Evolutionary conservation across 2,797 vertebrate species (phyloP), one percentile per base, ranked within the genome.

Genomic region (Sebastes glaucus): DNA sequence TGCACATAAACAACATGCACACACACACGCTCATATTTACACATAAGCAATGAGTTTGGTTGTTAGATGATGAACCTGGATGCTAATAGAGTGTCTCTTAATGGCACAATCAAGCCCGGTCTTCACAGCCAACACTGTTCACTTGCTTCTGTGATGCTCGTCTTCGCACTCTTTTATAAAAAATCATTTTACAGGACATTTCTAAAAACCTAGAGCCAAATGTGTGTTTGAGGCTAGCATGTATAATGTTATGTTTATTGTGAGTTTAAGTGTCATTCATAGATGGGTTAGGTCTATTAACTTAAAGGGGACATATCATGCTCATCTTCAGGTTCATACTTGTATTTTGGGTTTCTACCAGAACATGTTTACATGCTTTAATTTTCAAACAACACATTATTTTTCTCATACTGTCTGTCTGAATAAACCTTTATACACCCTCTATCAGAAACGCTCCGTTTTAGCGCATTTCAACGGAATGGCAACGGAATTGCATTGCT

Each of bases 1-100:
- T 81, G 77, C 74, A 86, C 61, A 73, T 60, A 67, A 78, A 80
- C 81, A 81, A 70, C n/a, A 22, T 66, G 13, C 72, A 60, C 30
- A 25, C 66, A 59, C 53, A 56, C 33, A 53, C 53, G 60, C 14
- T 16, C 14, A 22, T 22, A 35, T 32, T 53, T 42, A 32, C 16
- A 69, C 70, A 79, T 57, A 33, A 33, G 55, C 27, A 65, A 8
- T 56, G 25, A 61, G 18, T 70, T 71, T 56, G 42, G 65, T 53
- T 52, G 18, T 14, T 14, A 13, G 9, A 60, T 22, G 9, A 27
- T 71, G 18, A 23, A 60, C 60, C 27, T 49, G 55, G 65, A 30
- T 23, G 25, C 13, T 57, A 23, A 52, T 42, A 33, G 8, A 49
- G 3, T 60, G 16, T 38, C 2, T 27, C 49, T 38, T 32, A 63